Conservation (phyloP, 2,797 vertebrate genomes). For the Myotis pilosus region DNA sequence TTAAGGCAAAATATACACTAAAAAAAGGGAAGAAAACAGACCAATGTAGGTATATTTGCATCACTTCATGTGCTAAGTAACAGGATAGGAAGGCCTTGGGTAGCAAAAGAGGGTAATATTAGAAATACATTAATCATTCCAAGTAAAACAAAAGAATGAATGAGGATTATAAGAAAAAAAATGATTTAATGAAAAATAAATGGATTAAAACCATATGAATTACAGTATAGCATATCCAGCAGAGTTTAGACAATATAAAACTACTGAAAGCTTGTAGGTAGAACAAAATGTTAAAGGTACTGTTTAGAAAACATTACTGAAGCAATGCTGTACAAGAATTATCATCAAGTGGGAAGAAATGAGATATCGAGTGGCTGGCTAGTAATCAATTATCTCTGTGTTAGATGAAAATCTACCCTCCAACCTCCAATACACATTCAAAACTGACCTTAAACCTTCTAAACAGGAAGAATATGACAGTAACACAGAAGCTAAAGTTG, state of each 20-base stretch:
- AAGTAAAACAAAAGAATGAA: neutral
- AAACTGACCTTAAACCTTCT: neutral
- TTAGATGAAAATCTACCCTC: neutral
- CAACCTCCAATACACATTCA: neutral
- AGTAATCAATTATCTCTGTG: neutral
- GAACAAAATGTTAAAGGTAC: neutral
- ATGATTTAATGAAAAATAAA: neutral
- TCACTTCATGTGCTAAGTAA: neutral
- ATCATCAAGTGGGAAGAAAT: neutral
- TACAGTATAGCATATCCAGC: neutral
- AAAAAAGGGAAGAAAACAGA: neutral
- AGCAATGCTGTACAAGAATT: neutral
- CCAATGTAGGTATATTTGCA: neutral
- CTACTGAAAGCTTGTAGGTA: neutral
- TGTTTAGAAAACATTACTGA: neutral
- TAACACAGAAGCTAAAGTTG: neutral
- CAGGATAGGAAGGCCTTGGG: neutral
- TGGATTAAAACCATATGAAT: neutral
- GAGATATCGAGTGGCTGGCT: neutral
- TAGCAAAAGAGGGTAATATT: neutral
- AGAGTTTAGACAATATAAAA: neutral
- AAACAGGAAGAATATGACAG: neutral
- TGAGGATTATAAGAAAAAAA: neutral
- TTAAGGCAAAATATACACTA: slow-evolving; percentile 1
- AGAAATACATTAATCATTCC: neutral